Evolutionary conservation across 2,888 invertebrate species (phyloP).

Genomic region (Hymenopus coronatus): DNA sequence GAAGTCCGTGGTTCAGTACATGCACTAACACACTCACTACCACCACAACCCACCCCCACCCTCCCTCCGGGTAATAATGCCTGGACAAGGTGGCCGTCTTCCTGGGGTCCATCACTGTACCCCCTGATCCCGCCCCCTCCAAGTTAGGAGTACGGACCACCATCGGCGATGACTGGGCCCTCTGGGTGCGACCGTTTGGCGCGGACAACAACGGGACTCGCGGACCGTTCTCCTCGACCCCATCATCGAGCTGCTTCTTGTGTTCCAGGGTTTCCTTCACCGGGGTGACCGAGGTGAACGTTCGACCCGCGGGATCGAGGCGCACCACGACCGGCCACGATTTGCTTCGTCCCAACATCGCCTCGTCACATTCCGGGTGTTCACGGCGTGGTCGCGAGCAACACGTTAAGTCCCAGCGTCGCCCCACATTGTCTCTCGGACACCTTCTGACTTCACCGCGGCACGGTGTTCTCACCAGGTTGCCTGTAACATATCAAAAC

Average conservation of each 20-base stretch:
- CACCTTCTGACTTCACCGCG: no score
- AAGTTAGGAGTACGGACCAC: no score
- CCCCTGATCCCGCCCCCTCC: no score
- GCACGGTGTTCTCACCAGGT: no score
- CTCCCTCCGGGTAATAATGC: constrained; percentile 13
- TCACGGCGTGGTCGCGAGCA: no score
- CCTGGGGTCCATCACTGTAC: neutral
- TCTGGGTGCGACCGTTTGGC: neutral
- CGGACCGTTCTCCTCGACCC: neutral
- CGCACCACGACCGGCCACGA: constrained; percentile 6
- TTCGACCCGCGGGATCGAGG: neutral
- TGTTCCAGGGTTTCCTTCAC: no score
- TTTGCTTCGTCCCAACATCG: neutral
- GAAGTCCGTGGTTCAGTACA: constrained; percentile 11
- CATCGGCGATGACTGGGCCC: no score
- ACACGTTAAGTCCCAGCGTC: no score
- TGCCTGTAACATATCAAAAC: no score
- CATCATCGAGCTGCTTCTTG: no score
- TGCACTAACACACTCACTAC: constrained; percentile 1
- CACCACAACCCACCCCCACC: constrained; percentile 8
- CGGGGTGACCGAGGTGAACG: no score
- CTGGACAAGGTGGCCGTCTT: constrained; percentile 14
- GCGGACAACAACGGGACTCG: neutral
- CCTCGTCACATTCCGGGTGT: neutral
- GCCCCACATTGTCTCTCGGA: no score